These are phyloP conservation scores for Octodonta nipae DNA, from an alignment of 2,888 invertebrate genomes.

Conservation along the genomic window DNA sequence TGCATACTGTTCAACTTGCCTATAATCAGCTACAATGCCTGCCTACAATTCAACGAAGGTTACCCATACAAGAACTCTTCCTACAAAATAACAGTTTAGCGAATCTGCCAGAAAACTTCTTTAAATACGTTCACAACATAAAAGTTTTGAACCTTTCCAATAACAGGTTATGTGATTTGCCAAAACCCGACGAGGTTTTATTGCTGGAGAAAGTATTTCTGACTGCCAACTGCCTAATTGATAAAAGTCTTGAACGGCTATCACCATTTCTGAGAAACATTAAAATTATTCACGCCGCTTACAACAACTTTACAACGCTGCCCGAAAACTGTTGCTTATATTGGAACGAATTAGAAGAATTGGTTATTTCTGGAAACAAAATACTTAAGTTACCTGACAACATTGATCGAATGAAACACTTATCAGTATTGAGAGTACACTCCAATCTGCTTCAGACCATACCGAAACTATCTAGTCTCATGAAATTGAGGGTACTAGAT, in stretches of 20 bases:
- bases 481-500: conserved; percentile 64
- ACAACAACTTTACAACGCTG: conserved; percentile 60
- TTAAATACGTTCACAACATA: conserved; percentile 50
- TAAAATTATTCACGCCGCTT: conserved; percentile 60
- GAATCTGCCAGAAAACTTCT: conserved; percentile 61
- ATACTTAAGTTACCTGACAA: conserved; percentile 63
- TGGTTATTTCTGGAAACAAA: conserved; percentile 71
- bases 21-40: conserved; percentile 63
- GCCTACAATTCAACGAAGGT: conserved; percentile 53
- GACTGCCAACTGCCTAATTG: conserved; percentile 64
- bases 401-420: conserved; percentile 54
- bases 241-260: conserved; percentile 44
- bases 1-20: conserved; percentile 61
- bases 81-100: conserved; percentile 68
- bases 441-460: conserved; percentile 65
- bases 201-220: conserved; percentile 55
- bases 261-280: conserved; percentile 51
- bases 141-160: conserved; percentile 65
- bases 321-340: conserved; percentile 61
- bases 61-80: conserved; percentile 57
- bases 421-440: conserved; percentile 65
- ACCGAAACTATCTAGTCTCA: conserved; percentile 62
- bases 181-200: conserved; percentile 43
- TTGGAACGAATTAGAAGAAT: conserved; percentile 69
- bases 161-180: conserved; percentile 58